A percentile compares a stretch with the other conserved stretches of the same genome.
These are phyloP conservation scores for Dryomyza anilis DNA, from an alignment of 2,888 invertebrate genomes.

Conservation along the genomic window DNA sequence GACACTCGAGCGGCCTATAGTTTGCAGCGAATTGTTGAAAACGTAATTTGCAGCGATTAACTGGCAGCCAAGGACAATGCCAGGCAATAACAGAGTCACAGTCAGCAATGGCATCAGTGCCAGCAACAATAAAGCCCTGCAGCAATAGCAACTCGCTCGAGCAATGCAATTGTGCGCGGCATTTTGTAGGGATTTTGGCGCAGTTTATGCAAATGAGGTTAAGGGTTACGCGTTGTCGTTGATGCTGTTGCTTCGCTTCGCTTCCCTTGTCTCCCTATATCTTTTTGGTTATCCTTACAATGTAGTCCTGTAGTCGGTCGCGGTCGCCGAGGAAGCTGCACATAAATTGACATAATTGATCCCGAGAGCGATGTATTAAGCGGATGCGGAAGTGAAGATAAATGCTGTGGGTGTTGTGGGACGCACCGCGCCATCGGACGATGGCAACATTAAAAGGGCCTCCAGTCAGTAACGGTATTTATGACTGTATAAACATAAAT, in stretches of 20 bases:
- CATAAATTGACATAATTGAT: conserved; percentile 12
- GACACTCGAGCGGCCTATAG: neutral
- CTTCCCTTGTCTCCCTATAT: neutral
- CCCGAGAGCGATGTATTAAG: neutral
- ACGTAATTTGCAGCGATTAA: conserved; percentile 5
- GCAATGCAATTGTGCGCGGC: too few relatives aligned
- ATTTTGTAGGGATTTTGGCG: too few relatives aligned
- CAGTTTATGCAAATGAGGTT: conserved; percentile 2
- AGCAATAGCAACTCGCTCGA: too few relatives aligned
- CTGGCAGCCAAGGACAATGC: neutral
- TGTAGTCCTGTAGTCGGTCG: neutral
- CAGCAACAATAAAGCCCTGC: too few relatives aligned
- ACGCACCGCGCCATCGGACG: too few relatives aligned
- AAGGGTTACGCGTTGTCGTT: neutral
- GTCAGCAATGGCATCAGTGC: neutral
- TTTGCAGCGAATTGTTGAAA: neutral
- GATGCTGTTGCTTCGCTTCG: neutral
- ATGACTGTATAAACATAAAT: too few relatives aligned
- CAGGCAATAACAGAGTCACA: neutral
- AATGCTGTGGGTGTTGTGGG: neutral
- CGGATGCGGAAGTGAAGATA: neutral
- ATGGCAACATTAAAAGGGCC: too few relatives aligned
- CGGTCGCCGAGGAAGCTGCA: neutral
- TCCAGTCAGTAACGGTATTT: too few relatives aligned
- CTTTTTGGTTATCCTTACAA: neutral